Percentiles rank a stretch among this genome's conserved stretches.
Evolutionary conservation across 2,797 vertebrate species (phyloP).

Genomic region (Pterois miles): DNA sequence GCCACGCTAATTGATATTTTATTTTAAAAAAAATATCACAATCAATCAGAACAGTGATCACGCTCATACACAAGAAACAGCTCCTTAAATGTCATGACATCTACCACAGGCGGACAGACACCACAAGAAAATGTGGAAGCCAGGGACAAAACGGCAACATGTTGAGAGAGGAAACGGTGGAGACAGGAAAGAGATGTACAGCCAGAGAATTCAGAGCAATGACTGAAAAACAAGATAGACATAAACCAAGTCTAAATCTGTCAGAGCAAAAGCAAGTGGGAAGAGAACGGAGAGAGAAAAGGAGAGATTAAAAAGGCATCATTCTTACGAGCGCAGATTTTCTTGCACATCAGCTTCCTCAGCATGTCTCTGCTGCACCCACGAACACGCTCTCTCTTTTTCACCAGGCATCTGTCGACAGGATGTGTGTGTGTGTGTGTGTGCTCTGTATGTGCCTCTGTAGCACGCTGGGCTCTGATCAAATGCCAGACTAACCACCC

Average conservation of each 20-base stretch:
- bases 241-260: not conserved
- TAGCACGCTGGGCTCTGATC: conserved; percentile 23
- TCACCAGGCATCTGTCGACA: conserved; percentile 28
- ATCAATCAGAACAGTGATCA: not conserved
- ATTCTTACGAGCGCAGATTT: conserved; percentile 86
- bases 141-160: conserved; percentile 34
- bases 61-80: not conserved
- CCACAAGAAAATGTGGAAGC: not conserved
- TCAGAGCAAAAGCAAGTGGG: not conserved
- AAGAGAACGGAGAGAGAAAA: not conserved
- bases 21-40: not conserved
- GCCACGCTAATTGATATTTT: not conserved
- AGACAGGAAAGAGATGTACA: not conserved
- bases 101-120: not conserved
- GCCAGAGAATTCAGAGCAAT: not conserved
- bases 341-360: conserved; percentile 87
- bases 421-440: conserved; percentile 19
- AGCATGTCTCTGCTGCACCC: conserved; percentile 83
- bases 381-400: conserved; percentile 25
- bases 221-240: not conserved
- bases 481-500: conserved; percentile 40
- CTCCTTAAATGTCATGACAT: conserved; percentile 17
- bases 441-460: conserved; percentile 19
- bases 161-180: not conserved
- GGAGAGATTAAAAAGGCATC: conserved; percentile 20